phyloP scores from a whole-genome alignment of 2,888 invertebrate species.

The Pegoplata infirma region DNA sequence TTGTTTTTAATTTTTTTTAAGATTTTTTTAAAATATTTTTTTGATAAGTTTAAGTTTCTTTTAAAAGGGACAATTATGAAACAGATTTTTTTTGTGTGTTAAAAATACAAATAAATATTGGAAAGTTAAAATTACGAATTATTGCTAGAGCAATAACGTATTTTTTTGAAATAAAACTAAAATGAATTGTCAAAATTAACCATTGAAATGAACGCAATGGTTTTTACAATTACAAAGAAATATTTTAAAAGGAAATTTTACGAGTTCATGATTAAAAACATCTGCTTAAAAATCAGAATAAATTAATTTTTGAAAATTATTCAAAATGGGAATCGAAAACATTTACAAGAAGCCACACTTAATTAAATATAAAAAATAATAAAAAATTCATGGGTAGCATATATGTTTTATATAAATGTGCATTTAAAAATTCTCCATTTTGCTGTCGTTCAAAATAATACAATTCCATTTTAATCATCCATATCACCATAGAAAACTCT shows the following conservation, averaged over 20 bases:
- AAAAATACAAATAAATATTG: conserved; percentile 4
- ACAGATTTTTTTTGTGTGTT: conserved; percentile 1
- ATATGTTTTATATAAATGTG: conserved; percentile 23
- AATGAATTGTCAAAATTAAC: conserved; percentile 1
- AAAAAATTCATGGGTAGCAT: background rate
- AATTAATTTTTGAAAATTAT: background rate
- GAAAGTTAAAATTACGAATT: background rate
- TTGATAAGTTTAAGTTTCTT: conserved; percentile 46
- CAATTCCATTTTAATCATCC: conserved; percentile 63
- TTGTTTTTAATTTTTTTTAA: background rate
- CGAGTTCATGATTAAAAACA: background rate
- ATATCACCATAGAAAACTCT: conserved; percentile 73
- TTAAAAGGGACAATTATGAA: conserved; percentile 10
- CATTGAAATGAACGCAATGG: background rate
- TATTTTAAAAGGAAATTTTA: background rate
- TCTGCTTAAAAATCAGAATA: background rate
- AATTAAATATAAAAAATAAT: background rate
- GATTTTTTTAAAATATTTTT: conserved; percentile 4
- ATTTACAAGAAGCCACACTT: background rate
- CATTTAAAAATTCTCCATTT: conserved; percentile 40
- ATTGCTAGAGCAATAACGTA: conserved; percentile 24
- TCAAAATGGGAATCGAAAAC: background rate
- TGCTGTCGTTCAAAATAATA: conserved; percentile 41
- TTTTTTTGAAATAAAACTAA: background rate
- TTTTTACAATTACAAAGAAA: background rate